Evolutionary conservation across 1,140 invertebrate species (phyloP).

Genomic region (Cheumatopsyche charites): DNA sequence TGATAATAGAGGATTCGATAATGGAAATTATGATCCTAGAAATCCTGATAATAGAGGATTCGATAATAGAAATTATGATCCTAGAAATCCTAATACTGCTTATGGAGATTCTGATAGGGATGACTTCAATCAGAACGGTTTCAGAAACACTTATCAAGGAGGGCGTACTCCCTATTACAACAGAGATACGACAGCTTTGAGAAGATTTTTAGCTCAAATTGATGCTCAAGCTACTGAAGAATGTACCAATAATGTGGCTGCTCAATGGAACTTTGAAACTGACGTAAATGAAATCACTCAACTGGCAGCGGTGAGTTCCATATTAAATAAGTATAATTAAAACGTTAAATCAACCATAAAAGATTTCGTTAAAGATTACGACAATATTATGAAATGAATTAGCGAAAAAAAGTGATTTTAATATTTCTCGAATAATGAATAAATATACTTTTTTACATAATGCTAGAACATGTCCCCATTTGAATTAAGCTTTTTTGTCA

Average conservation of each 20-base stretch:
- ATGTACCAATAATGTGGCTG: conserved; percentile 80
- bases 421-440: too few relatives aligned
- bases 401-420: too few relatives aligned
- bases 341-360: neutral
- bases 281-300: conserved; percentile 84
- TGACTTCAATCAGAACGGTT: conserved; percentile 35
- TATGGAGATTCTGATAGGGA: conserved; percentile 18
- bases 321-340: neutral
- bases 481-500: too few relatives aligned
- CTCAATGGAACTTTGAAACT: conserved; percentile 88
- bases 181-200: conserved; percentile 49
- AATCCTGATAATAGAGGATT: conserved; percentile 34
- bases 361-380: neutral
- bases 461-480: too few relatives aligned
- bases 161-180: conserved; percentile 53
- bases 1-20: conserved; percentile 31
- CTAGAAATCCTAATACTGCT: conserved; percentile 22
- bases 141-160: conserved; percentile 28
- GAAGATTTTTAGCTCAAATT: conserved; percentile 67
- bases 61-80: conserved; percentile 32
- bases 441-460: too few relatives aligned
- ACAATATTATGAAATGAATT: too few relatives aligned
- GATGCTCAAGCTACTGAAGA: conserved; percentile 76
- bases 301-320: conserved; percentile 75
- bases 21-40: conserved; percentile 26